Conservation (phyloP, 2,888 invertebrate genomes). For the Seira sanloemensis region DNA sequence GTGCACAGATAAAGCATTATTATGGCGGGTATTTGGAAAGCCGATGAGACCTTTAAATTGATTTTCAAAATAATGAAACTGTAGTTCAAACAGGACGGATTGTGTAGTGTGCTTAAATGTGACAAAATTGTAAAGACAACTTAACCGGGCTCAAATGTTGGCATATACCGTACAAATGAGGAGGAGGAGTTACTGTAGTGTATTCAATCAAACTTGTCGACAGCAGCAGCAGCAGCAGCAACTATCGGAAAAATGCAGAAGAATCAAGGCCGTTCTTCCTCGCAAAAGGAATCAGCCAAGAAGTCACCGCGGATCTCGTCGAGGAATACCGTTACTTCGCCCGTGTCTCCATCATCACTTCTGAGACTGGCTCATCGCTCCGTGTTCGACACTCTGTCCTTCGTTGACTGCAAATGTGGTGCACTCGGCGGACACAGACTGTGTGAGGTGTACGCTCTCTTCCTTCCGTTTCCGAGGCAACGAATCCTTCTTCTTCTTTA, state of each 20-base stretch:
- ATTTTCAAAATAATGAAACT: background rate
- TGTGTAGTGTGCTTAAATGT: background rate
- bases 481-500: background rate
- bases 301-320: background rate
- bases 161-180: background rate
- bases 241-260: constrained; percentile 26
- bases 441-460: background rate
- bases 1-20: no score
- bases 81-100: background rate
- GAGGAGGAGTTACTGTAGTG: constrained; percentile 20
- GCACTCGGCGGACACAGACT: background rate
- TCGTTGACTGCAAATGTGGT: background rate
- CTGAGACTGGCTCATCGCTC: no score
- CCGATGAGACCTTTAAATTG: background rate
- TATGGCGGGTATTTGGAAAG: no score
- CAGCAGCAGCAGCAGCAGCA: constrained; percentile 34
- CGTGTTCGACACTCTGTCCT: no score
- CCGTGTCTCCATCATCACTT: no score
- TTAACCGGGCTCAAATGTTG: constrained; percentile 5
- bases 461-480: background rate
- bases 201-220: background rate
- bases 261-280: background rate
- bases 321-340: no score
- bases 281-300: background rate
- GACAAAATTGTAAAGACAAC: background rate